Conservation (phyloP, 1,140 invertebrate species). For the Bombyx mandarina region DNA sequence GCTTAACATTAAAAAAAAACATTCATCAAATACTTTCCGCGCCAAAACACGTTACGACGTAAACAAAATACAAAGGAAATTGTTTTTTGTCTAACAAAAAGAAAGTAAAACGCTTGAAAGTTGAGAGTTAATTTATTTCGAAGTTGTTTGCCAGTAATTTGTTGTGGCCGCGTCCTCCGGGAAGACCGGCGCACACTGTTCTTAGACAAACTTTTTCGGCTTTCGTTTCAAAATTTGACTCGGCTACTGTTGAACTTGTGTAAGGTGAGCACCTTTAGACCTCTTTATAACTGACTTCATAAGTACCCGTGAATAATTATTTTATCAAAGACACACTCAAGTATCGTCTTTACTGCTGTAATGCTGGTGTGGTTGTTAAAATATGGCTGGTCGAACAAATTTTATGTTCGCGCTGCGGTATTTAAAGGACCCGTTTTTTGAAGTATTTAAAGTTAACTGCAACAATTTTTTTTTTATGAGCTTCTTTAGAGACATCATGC, state of each 20-base stretch:
- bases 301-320: not conserved
- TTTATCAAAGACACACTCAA: too few relatives aligned
- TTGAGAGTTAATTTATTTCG: slow-evolving; percentile 67
- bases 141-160: slow-evolving; percentile 66
- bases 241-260: slow-evolving; percentile 26
- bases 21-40: slow-evolving; percentile 10
- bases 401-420: too few relatives aligned
- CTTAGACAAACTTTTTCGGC: slow-evolving; percentile 44
- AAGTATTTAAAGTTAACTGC: too few relatives aligned
- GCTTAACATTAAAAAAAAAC: too few relatives aligned
- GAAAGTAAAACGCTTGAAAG: slow-evolving; percentile 65
- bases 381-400: too few relatives aligned
- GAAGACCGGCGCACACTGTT: slow-evolving; percentile 40
- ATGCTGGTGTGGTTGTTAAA: too few relatives aligned
- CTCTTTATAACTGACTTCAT: slow-evolving; percentile 11
- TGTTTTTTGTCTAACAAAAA: slow-evolving; percentile 56
- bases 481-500: too few relatives aligned
- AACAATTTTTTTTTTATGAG: too few relatives aligned
- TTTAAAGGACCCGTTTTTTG: too few relatives aligned
- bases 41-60: slow-evolving; percentile 27
- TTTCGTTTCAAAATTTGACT: slow-evolving; percentile 43
- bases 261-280: slow-evolving; percentile 11
- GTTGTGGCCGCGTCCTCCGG: slow-evolving; percentile 51
- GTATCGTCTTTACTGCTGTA: too few relatives aligned
- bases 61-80: slow-evolving; percentile 57